These are phyloP conservation scores for Saturnia pavonia DNA, from an alignment of 2,888 invertebrate genomes.

Conservation along the genomic window DNA sequence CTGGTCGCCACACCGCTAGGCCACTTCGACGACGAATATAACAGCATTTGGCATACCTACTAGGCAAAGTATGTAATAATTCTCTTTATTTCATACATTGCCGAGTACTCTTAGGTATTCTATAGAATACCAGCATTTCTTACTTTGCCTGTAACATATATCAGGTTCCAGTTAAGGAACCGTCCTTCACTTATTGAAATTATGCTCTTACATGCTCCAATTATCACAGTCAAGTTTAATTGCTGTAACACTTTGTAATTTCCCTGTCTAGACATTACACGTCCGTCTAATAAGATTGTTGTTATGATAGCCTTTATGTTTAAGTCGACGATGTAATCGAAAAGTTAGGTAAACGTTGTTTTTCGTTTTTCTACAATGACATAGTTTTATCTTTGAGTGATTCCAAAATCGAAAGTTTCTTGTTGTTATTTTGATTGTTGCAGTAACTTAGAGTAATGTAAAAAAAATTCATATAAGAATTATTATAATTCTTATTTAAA, in stretches of 20 bases:
- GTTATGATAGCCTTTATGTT: constrained; percentile 39
- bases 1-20: too few species aligned
- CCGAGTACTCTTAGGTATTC: too few species aligned
- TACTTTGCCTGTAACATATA: too few species aligned
- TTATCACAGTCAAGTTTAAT: constrained; percentile 56
- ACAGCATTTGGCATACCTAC: too few species aligned
- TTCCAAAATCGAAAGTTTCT: constrained; percentile 37
- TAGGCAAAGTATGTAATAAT: too few species aligned
- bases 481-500: background rate
- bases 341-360: constrained; percentile 45
- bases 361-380: constrained; percentile 18
- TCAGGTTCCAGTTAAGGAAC: background rate
- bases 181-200: constrained; percentile 27
- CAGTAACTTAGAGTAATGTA: background rate
- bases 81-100: too few species aligned
- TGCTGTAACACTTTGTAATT: constrained; percentile 54
- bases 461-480: background rate
- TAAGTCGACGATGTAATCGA: constrained; percentile 43
- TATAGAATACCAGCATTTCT: too few species aligned
- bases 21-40: too few species aligned
- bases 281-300: constrained; percentile 43
- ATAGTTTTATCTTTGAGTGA: constrained; percentile 54
- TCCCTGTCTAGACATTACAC: constrained; percentile 57
- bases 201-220: constrained; percentile 47
- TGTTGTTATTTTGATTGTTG: background rate